A percentile compares a stretch with the other conserved stretches of the same genome.
Conservation (phyloP, 1,140 invertebrate species). For the Cotesia vestalis region DNA sequence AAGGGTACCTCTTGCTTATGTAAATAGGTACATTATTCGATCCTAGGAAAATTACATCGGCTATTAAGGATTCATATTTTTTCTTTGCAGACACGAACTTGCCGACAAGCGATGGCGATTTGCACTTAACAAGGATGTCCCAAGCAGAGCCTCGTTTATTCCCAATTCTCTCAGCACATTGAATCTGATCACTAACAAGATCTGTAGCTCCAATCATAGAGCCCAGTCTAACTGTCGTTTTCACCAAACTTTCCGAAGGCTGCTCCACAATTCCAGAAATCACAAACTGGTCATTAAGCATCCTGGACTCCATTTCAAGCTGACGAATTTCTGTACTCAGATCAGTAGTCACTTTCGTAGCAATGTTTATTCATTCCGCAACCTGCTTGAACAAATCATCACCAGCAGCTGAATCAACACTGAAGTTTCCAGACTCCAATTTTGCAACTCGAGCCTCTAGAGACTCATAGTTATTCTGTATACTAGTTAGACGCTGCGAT, state of each 20-base stretch:
- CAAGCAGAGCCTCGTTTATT: background rate
- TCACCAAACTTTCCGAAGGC: background rate
- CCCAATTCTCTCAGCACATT: background rate
- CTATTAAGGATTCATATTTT: background rate
- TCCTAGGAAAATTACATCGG: background rate
- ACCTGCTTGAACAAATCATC: background rate
- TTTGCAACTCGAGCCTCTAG: no score
- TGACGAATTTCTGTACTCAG: slow-evolving; percentile 6
- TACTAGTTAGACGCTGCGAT: no score
- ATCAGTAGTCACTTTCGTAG: background rate
- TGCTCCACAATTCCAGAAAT: slow-evolving; percentile 1
- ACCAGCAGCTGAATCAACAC: background rate
- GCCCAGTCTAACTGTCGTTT: background rate
- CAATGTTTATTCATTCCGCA: background rate
- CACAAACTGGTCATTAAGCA: background rate
- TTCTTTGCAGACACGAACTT: background rate
- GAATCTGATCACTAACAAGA: background rate
- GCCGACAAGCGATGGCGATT: background rate
- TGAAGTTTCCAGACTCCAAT: no score
- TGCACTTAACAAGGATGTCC: background rate
- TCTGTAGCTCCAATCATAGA: background rate
- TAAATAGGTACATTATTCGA: background rate
- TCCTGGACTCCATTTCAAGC: background rate
- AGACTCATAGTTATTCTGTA: no score
- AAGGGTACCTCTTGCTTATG: background rate